These are phyloP conservation scores for Thalassophryne amazonica DNA, from an alignment of 2,797 vertebrate genomes.

Conservation along the genomic window DNA sequence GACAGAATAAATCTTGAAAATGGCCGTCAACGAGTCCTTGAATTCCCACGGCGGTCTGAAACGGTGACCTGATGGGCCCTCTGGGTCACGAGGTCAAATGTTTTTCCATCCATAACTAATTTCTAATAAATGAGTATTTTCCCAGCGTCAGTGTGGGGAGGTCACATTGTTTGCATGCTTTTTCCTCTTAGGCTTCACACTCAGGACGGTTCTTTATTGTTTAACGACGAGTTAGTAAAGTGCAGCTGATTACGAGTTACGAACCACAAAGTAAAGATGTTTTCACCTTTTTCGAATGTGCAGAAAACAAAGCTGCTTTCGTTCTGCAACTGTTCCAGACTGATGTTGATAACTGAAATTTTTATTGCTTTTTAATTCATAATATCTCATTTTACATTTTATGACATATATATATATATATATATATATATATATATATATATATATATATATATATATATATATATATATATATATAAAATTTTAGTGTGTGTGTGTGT, in stretches of 20 bases:
- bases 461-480: too few species aligned
- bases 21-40: constrained; percentile 55
- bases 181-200: constrained; percentile 3
- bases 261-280: background rate
- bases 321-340: background rate
- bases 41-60: constrained; percentile 67
- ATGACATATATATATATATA: too few species aligned
- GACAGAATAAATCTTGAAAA: constrained; percentile 70
- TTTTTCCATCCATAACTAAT: constrained; percentile 70
- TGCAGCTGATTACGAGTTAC: background rate
- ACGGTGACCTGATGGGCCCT: constrained; percentile 62
- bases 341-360: too few species aligned
- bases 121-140: constrained; percentile 70
- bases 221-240: background rate
- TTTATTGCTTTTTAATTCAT: too few species aligned
- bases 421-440: too few species aligned
- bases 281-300: background rate
- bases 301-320: background rate
- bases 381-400: too few species aligned
- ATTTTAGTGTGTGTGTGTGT: too few species aligned
- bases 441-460: too few species aligned
- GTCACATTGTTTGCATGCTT: constrained; percentile 73
- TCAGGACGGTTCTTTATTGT: constrained; percentile 1
- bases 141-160: constrained; percentile 48
- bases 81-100: constrained; percentile 57